phyloP scores from a whole-genome alignment of 2,888 invertebrate genomes.

The Papilio demoleus region DNA sequence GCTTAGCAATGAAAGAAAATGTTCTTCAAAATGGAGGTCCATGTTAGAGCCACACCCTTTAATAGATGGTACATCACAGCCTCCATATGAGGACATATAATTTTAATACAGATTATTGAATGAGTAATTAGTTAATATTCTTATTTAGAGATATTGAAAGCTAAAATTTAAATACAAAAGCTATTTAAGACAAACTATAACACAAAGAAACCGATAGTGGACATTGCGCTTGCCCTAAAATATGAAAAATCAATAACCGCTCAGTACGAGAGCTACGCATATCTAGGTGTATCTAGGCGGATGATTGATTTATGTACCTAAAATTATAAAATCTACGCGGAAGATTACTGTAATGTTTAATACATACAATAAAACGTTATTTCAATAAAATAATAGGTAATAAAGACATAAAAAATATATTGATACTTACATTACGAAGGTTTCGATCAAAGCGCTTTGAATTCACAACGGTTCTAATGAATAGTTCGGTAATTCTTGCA shows the following conservation, averaged over 20 bases:
- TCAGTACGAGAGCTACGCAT: not conserved
- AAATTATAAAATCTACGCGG: not conserved
- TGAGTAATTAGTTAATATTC: not conserved
- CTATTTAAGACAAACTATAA: not conserved
- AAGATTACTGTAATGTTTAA: not conserved
- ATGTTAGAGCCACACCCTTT: conserved; percentile 2
- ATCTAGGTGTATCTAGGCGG: not conserved
- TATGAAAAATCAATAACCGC: conserved; percentile 15
- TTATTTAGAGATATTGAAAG: not conserved
- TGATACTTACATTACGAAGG: conserved; percentile 65
- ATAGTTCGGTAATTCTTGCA: conserved; percentile 68
- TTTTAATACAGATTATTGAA: not conserved
- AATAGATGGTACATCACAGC: not conserved
- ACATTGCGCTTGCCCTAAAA: conserved; percentile 12
- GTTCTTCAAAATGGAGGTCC: not conserved
- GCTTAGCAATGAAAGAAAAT: not conserved
- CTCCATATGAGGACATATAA: not conserved
- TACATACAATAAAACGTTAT: not conserved
- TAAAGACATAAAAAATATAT: not conserved
- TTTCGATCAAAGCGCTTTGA: conserved; percentile 76
- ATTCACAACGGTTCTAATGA: conserved; percentile 68
- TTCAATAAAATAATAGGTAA: not conserved
- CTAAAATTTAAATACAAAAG: not conserved
- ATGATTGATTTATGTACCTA: not conserved
- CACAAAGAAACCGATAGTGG: not conserved